Evolutionary conservation across 2,888 invertebrate species (phyloP).

Genomic region (Drosophila setosimentum): DNA sequence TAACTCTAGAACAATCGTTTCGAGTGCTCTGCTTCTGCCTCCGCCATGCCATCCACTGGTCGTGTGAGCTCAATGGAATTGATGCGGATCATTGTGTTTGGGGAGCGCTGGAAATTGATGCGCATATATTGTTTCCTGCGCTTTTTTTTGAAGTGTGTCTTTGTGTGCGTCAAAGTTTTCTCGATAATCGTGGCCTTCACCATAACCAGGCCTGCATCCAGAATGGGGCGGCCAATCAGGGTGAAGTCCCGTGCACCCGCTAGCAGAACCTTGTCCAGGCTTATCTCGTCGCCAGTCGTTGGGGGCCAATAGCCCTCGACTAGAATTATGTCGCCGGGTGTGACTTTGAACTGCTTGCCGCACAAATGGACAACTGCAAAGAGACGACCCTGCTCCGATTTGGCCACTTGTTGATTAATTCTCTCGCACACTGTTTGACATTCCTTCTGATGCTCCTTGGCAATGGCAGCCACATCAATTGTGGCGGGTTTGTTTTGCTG

Average conservation of each 20-base stretch:
- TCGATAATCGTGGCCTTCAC: slow-evolving; percentile 94
- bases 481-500: slow-evolving; percentile 61
- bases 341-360: slow-evolving; percentile 94
- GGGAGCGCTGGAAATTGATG: slow-evolving; percentile 89
- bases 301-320: slow-evolving; percentile 95
- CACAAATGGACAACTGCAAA: slow-evolving; percentile 93
- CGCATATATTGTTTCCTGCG: slow-evolving; percentile 92
- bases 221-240: slow-evolving; percentile 91
- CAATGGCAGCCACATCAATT: slow-evolving; percentile 40
- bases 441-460: slow-evolving; percentile 68
- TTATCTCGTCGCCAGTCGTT: slow-evolving; percentile 91
- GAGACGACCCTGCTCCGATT: slow-evolving; percentile 78
- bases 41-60: slow-evolving; percentile 58
- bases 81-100: slow-evolving; percentile 91
- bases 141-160: slow-evolving; percentile 91
- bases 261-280: slow-evolving; percentile 92
- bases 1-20: slow-evolving; percentile 64
- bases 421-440: slow-evolving; percentile 72
- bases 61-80: slow-evolving; percentile 89
- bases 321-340: slow-evolving; percentile 93
- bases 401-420: slow-evolving; percentile 76
- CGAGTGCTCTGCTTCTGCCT: slow-evolving; percentile 26
- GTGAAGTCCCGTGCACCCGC: slow-evolving; percentile 93
- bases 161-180: slow-evolving; percentile 92
- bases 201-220: slow-evolving; percentile 90